Evolutionary conservation across 2,113 vertebrate species (phyloP).

Genomic region (Corynorhinus townsendii): DNA sequence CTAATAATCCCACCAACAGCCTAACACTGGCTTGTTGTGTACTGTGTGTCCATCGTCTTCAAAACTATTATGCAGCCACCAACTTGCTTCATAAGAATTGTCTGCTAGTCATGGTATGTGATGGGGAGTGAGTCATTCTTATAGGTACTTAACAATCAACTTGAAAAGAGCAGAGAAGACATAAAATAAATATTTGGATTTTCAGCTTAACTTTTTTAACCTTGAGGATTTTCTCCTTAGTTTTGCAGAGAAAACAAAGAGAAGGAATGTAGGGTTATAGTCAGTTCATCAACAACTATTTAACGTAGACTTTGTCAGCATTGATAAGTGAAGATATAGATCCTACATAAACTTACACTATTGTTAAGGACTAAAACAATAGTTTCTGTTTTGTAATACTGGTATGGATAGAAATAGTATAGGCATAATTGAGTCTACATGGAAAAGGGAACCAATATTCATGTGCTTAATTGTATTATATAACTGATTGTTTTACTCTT

Average conservation of each 20-base stretch:
- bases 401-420: neutral
- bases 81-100: slow-evolving; percentile 1
- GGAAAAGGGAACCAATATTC: neutral
- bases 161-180: neutral
- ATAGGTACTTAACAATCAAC: neutral
- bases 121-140: neutral
- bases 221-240: neutral
- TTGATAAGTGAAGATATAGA: neutral
- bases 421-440: neutral
- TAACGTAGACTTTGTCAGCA: neutral
- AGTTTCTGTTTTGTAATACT: neutral
- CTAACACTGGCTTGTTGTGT: neutral
- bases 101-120: neutral
- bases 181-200: neutral
- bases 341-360: neutral
- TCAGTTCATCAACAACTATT: neutral
- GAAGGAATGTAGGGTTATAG: neutral
- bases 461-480: neutral
- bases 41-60: neutral
- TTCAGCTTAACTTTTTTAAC: neutral
- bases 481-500: neutral
- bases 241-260: neutral
- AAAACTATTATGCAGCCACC: neutral
- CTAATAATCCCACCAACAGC: neutral
- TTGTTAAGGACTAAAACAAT: neutral